A percentile compares a stretch with the other conserved stretches of the same genome.
These are phyloP conservation scores for Botrylloides violaceus DNA, from an alignment of 23 tunicate species.

Conservation along the genomic window DNA sequence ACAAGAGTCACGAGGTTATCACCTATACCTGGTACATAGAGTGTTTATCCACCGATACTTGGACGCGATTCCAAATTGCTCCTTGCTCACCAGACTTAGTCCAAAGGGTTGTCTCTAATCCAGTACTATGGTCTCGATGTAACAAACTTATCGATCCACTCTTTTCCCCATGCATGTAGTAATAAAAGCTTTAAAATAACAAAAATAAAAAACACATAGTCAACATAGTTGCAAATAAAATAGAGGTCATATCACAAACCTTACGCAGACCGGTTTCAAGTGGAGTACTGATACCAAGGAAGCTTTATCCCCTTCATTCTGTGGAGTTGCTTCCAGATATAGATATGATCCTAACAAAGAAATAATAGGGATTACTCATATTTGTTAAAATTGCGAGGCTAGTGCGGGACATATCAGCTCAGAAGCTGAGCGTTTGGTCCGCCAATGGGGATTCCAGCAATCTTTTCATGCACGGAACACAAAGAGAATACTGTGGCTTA, in stretches of 20 bases:
- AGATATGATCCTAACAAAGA: constrained; percentile 53
- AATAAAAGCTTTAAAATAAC: constrained; percentile 59
- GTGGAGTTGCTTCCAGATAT: constrained; percentile 72
- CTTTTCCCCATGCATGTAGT: constrained; percentile 63
- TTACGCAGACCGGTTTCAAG: constrained; percentile 51
- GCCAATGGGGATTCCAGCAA: no score
- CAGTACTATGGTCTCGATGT: neutral
- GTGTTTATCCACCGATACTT: constrained; percentile 50
- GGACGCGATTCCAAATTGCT: constrained; percentile 46
- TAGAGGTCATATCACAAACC: no score
- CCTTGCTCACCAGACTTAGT: constrained; percentile 68
- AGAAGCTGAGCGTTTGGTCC: no score
- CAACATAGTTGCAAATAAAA: no score
- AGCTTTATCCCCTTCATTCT: constrained; percentile 48
- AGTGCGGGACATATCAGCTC: no score
- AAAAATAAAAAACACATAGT: no score
- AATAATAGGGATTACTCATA: no score
- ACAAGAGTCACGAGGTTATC: neutral
- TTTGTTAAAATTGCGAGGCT: no score
- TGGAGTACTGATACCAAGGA: constrained; percentile 44
- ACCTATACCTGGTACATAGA: constrained; percentile 57
- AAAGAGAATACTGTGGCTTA: no score
- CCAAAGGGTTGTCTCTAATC: constrained; percentile 31
- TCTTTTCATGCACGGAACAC: no score
- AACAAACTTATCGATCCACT: constrained; percentile 35